Base-by-base conservation (phyloP, 1,140 invertebrate species). In the Reticulitermes speratus region DNA sequence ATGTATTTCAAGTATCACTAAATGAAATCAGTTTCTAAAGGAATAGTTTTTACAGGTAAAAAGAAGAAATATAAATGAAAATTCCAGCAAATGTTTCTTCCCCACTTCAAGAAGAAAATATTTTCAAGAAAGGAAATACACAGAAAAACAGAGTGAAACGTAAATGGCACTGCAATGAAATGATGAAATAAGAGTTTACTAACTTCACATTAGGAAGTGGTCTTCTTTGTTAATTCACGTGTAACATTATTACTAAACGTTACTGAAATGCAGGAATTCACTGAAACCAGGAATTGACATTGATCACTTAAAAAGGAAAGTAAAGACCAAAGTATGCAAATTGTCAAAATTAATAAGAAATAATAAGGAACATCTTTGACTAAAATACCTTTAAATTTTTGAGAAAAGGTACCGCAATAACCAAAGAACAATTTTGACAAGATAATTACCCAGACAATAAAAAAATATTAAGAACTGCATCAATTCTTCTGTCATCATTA, bases 1-100 rank as follows among this genome's bases (percentile, higher is more conserved):
- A 11, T 84, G 44, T 84, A 84, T 45, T 83, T 84, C 48, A 84
- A 84, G 32, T 44, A 44, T 84, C n/a, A 75, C n/a, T 30, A 75
- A 75, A 8, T 75, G 7, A 75, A 75, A 75, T 30, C 65, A 75
- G 25, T 75, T 75, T 75, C n/a, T 25, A 75, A 75, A 75, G n/a
- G n/a, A 75, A 75, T 75, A 30, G n/a, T 75, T 75, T 75, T 75
- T 30, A 75, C 65, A 75, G 44, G n/a, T 52, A 48, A 32, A 25
- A 84, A 5, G 45, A 48, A 84, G 44, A 52, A 55, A 32, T 55
- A 52, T 84, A 52, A 84, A 45, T 30, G 83, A 84, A 84, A 84
- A 84, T 52, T 48, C 8, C 23, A 52, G n/a, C 83, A 84, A 55
- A 84, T 59, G 7, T 83, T 45, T 23, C 38, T 44, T 83, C 38